Percentiles rank a stretch among this genome's conserved stretches.
Conservation (phyloP, 1,140 invertebrate genomes). For the Lepidurus apus region DNA sequence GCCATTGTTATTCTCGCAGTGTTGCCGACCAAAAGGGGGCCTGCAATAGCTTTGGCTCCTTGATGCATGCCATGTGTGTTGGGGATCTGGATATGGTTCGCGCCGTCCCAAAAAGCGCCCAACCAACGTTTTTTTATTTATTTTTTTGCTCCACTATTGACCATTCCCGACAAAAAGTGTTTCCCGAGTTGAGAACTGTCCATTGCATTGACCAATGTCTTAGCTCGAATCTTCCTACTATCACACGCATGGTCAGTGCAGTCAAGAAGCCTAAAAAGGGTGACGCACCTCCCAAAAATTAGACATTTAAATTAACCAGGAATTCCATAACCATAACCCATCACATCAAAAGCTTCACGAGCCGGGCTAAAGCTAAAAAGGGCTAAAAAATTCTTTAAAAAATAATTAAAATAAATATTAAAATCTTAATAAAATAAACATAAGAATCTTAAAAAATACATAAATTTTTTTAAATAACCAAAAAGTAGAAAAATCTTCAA, state of each 20-base stretch:
- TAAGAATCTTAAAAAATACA: too few relatives aligned
- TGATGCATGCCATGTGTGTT: neutral
- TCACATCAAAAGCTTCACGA: neutral
- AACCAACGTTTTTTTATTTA: neutral
- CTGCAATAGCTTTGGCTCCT: neutral
- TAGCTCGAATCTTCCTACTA: neutral
- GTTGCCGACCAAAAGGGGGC: neutral
- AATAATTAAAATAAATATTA: too few relatives aligned
- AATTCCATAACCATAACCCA: neutral
- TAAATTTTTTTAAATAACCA: too few relatives aligned
- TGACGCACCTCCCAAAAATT: neutral
- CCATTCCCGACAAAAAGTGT: neutral
- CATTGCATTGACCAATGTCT: neutral
- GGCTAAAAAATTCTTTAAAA: too few relatives aligned
- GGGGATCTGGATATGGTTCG: slow-evolving; percentile 1
- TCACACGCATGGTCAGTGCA: too few relatives aligned
- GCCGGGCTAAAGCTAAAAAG: too few relatives aligned
- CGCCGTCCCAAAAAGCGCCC: neutral
- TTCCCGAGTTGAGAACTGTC: neutral
- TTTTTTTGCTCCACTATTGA: neutral
- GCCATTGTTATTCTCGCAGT: neutral
- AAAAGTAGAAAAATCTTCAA: too few relatives aligned
- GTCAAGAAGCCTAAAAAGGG: neutral
- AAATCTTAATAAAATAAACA: too few relatives aligned
- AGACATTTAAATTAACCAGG: neutral